These are phyloP conservation scores for Phataginus tetradactyla DNA, from an alignment of 2,797 vertebrate genomes.

Conservation along the genomic window DNA sequence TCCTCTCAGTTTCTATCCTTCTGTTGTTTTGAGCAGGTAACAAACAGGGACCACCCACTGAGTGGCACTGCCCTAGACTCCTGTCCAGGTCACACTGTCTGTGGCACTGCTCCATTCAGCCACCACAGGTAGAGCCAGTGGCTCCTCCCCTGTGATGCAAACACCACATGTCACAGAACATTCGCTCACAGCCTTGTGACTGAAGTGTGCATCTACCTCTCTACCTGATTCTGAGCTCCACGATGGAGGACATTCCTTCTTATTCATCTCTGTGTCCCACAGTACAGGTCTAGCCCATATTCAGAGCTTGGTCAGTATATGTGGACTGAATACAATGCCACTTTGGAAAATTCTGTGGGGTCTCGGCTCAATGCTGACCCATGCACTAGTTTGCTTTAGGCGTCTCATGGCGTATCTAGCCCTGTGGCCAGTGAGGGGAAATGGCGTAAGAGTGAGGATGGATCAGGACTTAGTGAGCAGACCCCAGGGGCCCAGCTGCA, in stretches of 20 bases:
- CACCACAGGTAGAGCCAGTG: background rate
- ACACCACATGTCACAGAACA: background rate
- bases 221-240: background rate
- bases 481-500: background rate
- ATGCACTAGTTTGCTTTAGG: background rate
- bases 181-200: background rate
- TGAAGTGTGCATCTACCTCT: background rate
- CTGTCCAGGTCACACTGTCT: background rate
- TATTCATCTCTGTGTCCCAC: background rate
- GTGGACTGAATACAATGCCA: background rate
- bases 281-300: background rate
- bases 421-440: background rate
- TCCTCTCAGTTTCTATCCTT: background rate
- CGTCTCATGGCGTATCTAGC: background rate
- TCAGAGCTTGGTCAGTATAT: background rate
- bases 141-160: background rate
- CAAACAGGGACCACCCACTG: background rate
- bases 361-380: background rate
- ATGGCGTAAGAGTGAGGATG: background rate
- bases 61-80: background rate
- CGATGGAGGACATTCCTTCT: background rate
- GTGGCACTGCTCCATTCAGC: background rate
- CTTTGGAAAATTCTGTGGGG: background rate
- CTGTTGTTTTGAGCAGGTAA: background rate
- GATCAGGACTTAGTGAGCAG: background rate